Evolutionary conservation across 1,140 invertebrate genomes (phyloP), one percentile per base, ranked within the genome.

Genomic region (Plodia interpunctella): DNA sequence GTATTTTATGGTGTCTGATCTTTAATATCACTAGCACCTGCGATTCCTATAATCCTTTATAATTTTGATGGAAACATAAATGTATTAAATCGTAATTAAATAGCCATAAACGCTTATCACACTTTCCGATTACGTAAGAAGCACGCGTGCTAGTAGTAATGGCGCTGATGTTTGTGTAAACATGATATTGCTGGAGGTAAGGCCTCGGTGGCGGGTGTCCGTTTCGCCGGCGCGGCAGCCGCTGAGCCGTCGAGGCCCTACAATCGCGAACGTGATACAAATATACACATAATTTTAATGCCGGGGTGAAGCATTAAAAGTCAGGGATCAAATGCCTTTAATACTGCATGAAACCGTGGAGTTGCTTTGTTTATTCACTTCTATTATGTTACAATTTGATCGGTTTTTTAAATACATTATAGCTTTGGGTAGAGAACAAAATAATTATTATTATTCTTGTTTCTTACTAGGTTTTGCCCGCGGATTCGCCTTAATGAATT

Each of bases 241-340:
- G 56, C 64, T 74, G 70, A 71, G 65, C 68, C 67, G 71, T 80
- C 68, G 86, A 87, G 83, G 86, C 86, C 86, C 76, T 88, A 88
- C 83, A 87, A 88, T 87, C 65, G 85, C 83, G 72, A 87, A 79
- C 81, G 81, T 87, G 83, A 88, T 88, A 88, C 81, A 87, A 86
- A 88, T 86, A 87, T 87, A 88, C 81, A 88, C 82, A 88, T 88
- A 88, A 88, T 88, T 88, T 88, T 88, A 88, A 87, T 88, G 78
- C 83, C 83, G 79, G 76, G 83, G 86, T 87, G 86, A 88, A 88
- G 86, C 86, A 88, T 88, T 88, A 88, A 88, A 88, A 88, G 86
- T 88, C 83, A 87, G 83, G 86, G 83, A 88, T 88, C 86, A 88
- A 88, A 88, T 88, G 76, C 84, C 83, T 84, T 78, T 86, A 88